Conservation (phyloP, 2,797 vertebrate species). For the Otolemur crassicaudatus region DNA sequence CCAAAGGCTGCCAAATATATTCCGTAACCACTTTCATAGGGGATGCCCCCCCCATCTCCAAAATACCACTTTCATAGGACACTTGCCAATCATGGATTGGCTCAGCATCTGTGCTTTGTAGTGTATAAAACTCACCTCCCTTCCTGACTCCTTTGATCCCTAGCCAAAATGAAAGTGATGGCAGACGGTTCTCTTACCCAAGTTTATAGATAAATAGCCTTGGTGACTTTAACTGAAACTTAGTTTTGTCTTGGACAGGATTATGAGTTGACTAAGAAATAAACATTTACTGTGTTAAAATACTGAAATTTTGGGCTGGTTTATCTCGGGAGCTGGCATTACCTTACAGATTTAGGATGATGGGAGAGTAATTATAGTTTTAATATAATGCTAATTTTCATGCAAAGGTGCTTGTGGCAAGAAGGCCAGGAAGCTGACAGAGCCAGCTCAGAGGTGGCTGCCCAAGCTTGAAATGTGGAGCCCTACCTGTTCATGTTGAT, state of each 20-base stretch:
- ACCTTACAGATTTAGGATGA: not conserved
- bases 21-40: not conserved
- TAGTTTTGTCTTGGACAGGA: not conserved
- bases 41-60: not conserved
- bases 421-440: not conserved
- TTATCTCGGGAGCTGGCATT: not conserved
- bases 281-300: constrained; percentile 38
- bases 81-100: not conserved
- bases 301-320: not conserved
- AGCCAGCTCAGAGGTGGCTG: too few relatives aligned
- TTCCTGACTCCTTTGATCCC: not conserved
- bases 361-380: not conserved
- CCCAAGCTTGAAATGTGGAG: too few relatives aligned
- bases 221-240: not conserved
- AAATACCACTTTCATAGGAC: not conserved
- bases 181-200: not conserved
- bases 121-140: not conserved
- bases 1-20: not conserved
- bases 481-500: too few relatives aligned
- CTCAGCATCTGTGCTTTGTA: not conserved
- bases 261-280: not conserved
- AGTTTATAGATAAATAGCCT: constrained; percentile 38
- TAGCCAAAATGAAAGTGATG: not conserved
- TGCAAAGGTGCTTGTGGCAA: not conserved
- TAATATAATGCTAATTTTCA: not conserved